phyloP scores from a whole-genome alignment of 2,113 vertebrate genomes.

The Triplophysa siluroides region DNA sequence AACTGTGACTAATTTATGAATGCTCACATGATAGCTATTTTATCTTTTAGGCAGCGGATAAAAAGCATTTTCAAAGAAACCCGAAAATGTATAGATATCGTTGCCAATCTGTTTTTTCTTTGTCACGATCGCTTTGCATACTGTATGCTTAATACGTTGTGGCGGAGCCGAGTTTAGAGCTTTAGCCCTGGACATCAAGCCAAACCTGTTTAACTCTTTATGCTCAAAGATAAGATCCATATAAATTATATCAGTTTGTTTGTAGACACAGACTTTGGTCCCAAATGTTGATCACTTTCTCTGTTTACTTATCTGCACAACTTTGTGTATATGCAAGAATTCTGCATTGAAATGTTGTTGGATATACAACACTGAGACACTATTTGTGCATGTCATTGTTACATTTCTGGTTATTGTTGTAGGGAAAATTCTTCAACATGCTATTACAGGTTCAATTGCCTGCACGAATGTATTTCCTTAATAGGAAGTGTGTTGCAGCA shows the following conservation, averaged over 20 bases:
- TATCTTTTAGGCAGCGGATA: neutral
- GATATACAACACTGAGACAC: neutral
- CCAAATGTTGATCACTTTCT: neutral
- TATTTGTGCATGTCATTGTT: neutral
- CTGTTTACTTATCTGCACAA: neutral
- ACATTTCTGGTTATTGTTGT: neutral
- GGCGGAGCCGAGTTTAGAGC: too few relatives aligned
- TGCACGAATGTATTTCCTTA: neutral
- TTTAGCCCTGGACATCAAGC: too few relatives aligned
- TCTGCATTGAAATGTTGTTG: neutral
- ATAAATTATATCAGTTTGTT: neutral
- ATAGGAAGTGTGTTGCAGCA: neutral
- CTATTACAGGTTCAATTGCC: neutral
- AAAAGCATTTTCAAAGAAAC: neutral
- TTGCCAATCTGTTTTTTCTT: neutral
- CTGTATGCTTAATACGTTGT: neutral
- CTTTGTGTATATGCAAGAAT: neutral
- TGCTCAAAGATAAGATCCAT: too few relatives aligned
- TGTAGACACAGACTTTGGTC: neutral
- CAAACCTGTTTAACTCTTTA: too few relatives aligned
- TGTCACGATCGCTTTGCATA: slow-evolving; percentile 11
- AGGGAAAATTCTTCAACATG: neutral
- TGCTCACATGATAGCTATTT: neutral
- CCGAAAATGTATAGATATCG: neutral
- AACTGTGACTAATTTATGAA: neutral